Conservation (phyloP, 2,113 vertebrate genomes). For the Eublepharis macularius region DNA sequence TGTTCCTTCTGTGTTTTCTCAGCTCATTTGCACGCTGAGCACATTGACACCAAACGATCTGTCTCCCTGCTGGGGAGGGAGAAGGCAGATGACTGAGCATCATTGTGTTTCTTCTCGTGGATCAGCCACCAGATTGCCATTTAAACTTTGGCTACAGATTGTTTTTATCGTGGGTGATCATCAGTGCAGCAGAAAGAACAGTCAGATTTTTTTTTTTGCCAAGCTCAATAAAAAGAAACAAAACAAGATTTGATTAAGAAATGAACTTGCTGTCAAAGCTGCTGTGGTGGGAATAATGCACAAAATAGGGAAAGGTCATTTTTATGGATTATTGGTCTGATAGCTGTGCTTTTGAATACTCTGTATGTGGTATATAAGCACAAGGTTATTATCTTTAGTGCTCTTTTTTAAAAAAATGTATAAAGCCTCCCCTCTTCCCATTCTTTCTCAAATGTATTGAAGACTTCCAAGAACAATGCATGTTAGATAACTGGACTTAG, state of each 20-base stretch:
- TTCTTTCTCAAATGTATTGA: neutral
- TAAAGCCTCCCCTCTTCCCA: neutral
- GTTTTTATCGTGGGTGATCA: neutral
- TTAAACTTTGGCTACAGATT: constrained; percentile 4
- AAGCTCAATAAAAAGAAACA: neutral
- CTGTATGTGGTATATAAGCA: neutral
- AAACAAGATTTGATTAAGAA: neutral
- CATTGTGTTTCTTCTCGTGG: neutral
- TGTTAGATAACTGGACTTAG: neutral
- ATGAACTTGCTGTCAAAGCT: constrained; percentile 11
- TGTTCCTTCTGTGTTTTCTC: constrained; percentile 4
- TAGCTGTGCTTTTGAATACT: neutral
- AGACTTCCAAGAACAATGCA: neutral
- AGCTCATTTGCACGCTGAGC: neutral
- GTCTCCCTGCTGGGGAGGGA: neutral
- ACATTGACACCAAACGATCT: neutral
- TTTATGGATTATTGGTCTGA: neutral
- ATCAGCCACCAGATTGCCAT: neutral
- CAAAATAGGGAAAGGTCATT: constrained; percentile 1
- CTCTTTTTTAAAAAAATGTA: neutral
- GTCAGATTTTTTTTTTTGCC: neutral
- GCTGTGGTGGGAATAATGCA: neutral
- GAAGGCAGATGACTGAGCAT: neutral
- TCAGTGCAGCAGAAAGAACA: neutral
- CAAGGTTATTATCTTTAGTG: too few relatives aligned